These are phyloP conservation scores for Vimba vimba DNA, from an alignment of 2,113 vertebrate species.

Conservation along the genomic window DNA sequence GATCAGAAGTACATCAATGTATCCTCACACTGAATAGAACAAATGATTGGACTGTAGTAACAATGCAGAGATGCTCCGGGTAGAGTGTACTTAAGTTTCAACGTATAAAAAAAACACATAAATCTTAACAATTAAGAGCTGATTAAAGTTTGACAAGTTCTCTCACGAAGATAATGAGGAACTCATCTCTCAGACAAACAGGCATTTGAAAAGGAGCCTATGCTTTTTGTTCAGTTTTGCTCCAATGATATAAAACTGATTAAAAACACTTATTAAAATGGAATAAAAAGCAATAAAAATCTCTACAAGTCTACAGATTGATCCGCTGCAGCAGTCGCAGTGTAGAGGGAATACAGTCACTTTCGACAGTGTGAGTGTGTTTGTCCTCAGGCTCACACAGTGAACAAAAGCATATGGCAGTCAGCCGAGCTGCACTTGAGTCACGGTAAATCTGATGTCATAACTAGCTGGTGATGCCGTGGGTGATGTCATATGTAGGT, in stretches of 20 bases:
- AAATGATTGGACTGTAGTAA: neutral
- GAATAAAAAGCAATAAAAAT: neutral
- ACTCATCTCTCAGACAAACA: neutral
- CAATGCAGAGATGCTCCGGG: neutral
- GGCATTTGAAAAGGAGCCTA: neutral
- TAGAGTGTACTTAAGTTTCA: neutral
- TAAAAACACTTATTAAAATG: slow-evolving; percentile 11
- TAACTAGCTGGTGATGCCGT: neutral
- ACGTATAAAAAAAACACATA: neutral
- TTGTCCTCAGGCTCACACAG: slow-evolving; percentile 71
- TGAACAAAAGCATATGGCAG: slow-evolving; percentile 67
- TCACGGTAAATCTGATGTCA: slow-evolving; percentile 40
- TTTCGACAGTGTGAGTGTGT: slow-evolving; percentile 25
- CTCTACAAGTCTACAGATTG: neutral
- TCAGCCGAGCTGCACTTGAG: slow-evolving; percentile 10
- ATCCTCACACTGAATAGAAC: neutral
- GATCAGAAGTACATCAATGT: neutral
- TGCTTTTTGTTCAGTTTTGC: neutral
- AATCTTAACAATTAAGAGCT: neutral
- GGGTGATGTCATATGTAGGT: slow-evolving; percentile 92
- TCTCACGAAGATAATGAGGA: neutral
- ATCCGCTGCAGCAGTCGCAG: slow-evolving; percentile 14
- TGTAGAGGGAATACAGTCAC: slow-evolving; percentile 17
- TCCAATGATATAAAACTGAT: neutral
- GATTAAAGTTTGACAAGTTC: neutral